Evolutionary conservation across 2,888 invertebrate species (phyloP).

Genomic region (Drosophila flavopinicola): DNA sequence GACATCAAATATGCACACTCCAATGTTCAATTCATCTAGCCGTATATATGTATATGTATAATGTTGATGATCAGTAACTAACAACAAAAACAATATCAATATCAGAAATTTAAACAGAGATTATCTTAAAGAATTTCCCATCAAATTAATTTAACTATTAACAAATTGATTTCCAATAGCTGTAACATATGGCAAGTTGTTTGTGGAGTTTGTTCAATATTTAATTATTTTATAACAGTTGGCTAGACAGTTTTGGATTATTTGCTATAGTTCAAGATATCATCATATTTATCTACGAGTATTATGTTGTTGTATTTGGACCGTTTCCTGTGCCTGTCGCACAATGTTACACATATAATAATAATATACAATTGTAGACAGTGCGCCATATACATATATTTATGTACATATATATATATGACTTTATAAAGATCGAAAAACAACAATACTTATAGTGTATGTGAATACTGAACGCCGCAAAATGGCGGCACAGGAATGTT

Average conservation of each 20-base stretch:
- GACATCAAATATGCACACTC: slow-evolving; percentile 73
- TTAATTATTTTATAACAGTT: slow-evolving; percentile 35
- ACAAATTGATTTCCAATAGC: slow-evolving; percentile 28
- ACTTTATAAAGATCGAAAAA: slow-evolving; percentile 63
- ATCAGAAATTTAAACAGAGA: slow-evolving; percentile 1
- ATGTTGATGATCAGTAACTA: slow-evolving; percentile 36
- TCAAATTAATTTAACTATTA: slow-evolving; percentile 19
- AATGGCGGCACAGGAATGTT: slow-evolving; percentile 51
- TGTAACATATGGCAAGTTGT: slow-evolving; percentile 16
- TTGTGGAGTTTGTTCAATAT: slow-evolving; percentile 15
- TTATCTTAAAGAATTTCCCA: background rate
- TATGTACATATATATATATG: slow-evolving; percentile 12
- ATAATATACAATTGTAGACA: slow-evolving; percentile 61
- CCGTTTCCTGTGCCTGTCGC: slow-evolving; percentile 64
- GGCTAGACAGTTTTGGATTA: slow-evolving; percentile 8
- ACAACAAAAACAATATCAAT: slow-evolving; percentile 20
- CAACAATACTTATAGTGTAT: slow-evolving; percentile 43
- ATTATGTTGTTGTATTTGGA: slow-evolving; percentile 70
- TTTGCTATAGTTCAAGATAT: slow-evolving; percentile 1
- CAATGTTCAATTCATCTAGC: slow-evolving; percentile 58
- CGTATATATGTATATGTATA: slow-evolving; percentile 17
- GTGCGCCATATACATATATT: slow-evolving; percentile 25
- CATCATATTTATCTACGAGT: slow-evolving; percentile 34
- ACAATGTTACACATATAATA: slow-evolving; percentile 67
- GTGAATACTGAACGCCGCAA: slow-evolving; percentile 55